Conservation (phyloP, 2,113 vertebrate genomes). For the Coryphaenoides rupestris region DNA sequence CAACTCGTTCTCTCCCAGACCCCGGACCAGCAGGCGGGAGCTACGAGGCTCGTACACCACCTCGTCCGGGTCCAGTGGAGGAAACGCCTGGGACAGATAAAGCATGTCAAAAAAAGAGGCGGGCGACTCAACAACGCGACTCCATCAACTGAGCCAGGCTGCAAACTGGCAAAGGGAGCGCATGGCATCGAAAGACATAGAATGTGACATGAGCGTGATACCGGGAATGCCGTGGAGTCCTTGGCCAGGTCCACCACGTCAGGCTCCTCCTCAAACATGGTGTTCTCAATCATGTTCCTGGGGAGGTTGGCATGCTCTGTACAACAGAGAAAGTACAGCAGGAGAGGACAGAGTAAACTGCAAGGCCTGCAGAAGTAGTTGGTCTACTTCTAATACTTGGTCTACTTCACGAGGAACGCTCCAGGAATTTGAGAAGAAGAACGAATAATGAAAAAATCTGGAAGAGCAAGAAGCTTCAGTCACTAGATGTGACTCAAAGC, state of each 20-base stretch:
- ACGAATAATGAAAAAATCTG: background rate
- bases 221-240: slow-evolving; percentile 84
- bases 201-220: too few relatives aligned
- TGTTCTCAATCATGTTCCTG: slow-evolving; percentile 99
- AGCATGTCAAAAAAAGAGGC: too few relatives aligned
- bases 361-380: background rate
- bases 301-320: slow-evolving; percentile 85
- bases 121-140: too few relatives aligned
- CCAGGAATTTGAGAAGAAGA: background rate
- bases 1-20: slow-evolving; percentile 90
- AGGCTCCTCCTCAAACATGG: slow-evolving; percentile 97
- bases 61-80: slow-evolving; percentile 87
- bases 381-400: background rate
- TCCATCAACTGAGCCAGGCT: too few relatives aligned
- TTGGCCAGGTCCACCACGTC: slow-evolving; percentile 94
- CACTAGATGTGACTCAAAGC: too few relatives aligned
- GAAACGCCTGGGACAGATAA: slow-evolving; percentile 60
- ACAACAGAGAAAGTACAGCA: slow-evolving; percentile 31
- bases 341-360: background rate
- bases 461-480: too few relatives aligned
- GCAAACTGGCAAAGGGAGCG: background rate
- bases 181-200: background rate
- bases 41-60: slow-evolving; percentile 87
- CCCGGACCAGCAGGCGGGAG: slow-evolving; percentile 88
- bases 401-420: too few relatives aligned